Evolutionary conservation across 2,113 vertebrate species (phyloP), one percentile per base, ranked within the genome.

Genomic region (Elephas maximus): DNA sequence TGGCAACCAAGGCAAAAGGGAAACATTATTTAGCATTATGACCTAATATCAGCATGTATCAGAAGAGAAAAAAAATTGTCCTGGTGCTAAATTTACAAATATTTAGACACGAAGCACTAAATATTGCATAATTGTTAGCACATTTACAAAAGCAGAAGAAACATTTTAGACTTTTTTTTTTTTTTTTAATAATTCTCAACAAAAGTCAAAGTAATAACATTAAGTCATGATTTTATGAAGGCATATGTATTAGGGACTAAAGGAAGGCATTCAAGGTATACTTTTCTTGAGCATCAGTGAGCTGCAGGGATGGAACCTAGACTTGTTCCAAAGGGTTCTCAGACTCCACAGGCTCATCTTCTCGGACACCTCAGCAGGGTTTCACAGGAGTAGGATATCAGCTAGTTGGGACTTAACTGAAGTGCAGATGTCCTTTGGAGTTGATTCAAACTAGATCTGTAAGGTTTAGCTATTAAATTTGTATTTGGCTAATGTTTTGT

Each of bases 401-500:
- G 53, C 44, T 89, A 96, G 87, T 62, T 82, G 67, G 15, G 41
- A 48, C 80, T 93, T 78, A 81, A 85, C 37, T 65, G 1, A 74
- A 91, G 37, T 91, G 21, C 26, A 81, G 33, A 33, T 67, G 44
- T 91, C 91, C 83, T 93, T 82, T 91, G 65, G 85, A 93, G 92
- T 23, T 62, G 60, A 73, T 91, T 89, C 89, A 93, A 96, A 77
- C 45, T 30, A 86, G 33, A 0, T 62, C 67, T 10, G 5, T 83
- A 24, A 44, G 10, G 69, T 80, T 62, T 91, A 97, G 94, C 78
- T 94, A 74, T 76, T 89, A 76, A 81, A 94, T 28, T 67, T 62
- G 51, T 81, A 73, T 69, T 62, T 78, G 57, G 69, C 33, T 94
- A 96, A 93, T 41, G 53, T 82, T 86, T 83, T 73, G 41, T 85